A percentile compares a stretch with the other conserved stretches of the same genome.
Conservation (phyloP, 2,113 vertebrate genomes). For the Semnornis frantzii region DNA sequence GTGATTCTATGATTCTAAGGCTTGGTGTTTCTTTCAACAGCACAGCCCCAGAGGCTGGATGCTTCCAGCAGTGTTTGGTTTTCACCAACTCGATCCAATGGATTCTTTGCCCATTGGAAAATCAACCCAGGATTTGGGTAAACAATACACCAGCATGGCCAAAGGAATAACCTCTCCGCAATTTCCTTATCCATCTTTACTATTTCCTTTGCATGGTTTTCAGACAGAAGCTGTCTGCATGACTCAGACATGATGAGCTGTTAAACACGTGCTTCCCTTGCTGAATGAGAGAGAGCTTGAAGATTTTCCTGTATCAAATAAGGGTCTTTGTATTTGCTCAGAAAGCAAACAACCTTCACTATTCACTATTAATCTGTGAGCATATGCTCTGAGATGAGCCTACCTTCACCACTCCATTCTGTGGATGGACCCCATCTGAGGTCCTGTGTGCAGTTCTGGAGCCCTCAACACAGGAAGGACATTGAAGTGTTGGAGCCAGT, state of each 20-base stretch:
- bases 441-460: too few species aligned
- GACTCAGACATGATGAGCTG: neutral
- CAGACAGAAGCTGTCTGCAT: neutral
- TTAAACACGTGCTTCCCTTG: neutral
- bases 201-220: neutral
- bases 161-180: neutral
- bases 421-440: neutral
- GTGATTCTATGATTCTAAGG: neutral
- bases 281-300: neutral
- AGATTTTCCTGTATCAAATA: neutral
- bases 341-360: neutral
- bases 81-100: neutral
- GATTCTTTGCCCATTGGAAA: neutral
- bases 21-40: neutral
- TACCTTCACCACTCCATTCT: neutral
- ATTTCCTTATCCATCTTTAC: neutral
- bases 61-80: slow-evolving; percentile 12
- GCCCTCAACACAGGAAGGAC: too few species aligned
- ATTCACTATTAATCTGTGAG: slow-evolving; percentile 11
- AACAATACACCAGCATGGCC: neutral
- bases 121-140: neutral
- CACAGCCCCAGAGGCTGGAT: neutral
- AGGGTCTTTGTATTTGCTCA: neutral
- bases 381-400: neutral
- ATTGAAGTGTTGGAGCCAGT: too few species aligned